phyloP scores from a whole-genome alignment of 2,113 vertebrate species.

The Steatornis caripensis region DNA sequence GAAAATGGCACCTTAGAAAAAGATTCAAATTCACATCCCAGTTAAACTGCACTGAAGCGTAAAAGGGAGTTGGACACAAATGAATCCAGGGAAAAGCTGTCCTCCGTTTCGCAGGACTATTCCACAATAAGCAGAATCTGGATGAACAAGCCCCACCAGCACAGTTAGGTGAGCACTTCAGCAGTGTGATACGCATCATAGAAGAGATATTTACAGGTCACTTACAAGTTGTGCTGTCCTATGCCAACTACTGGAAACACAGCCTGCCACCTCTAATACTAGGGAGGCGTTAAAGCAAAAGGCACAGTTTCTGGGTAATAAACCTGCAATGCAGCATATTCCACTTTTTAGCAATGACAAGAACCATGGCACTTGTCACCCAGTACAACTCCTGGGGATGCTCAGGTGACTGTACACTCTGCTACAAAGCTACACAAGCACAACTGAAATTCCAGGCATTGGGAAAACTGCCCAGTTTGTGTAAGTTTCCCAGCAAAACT shows the following conservation, averaged over 20 bases:
- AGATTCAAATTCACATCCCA: neutral
- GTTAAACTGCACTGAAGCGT: neutral
- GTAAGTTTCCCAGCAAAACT: neutral
- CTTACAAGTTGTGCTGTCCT: neutral
- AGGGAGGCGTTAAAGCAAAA: neutral
- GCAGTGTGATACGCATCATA: neutral
- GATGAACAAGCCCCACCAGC: neutral
- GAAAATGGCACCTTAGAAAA: neutral
- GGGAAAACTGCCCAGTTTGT: neutral
- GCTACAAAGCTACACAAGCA: neutral
- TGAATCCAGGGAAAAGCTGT: fast-evolving
- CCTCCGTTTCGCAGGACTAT: neutral
- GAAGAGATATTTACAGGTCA: neutral
- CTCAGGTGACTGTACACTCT: neutral
- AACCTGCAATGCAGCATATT: neutral
- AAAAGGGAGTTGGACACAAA: neutral
- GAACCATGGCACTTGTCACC: neutral
- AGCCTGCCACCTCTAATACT: neutral
- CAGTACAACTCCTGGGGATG: neutral
- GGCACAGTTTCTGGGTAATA: neutral
- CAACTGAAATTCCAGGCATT: neutral
- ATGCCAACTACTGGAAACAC: neutral
- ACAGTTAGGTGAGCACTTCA: fast-evolving
- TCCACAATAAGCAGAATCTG: neutral
- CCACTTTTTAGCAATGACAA: neutral